Conservation (phyloP, 2,113 vertebrate species). For the Cygnus atratus region DNA sequence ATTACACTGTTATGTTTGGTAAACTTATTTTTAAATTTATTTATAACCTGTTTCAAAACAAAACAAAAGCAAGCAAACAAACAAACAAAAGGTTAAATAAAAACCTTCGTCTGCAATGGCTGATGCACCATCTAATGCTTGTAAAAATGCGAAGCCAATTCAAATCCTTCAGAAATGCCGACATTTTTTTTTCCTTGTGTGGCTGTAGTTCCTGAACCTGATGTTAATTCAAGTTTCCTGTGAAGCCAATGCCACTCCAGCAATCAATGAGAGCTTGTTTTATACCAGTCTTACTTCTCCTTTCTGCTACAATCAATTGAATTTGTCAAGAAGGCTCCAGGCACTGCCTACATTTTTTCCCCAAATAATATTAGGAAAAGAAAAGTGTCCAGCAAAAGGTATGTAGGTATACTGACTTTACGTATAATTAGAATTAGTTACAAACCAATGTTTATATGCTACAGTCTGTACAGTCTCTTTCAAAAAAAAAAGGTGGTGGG, state of each 20-base stretch:
- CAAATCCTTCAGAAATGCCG: neutral
- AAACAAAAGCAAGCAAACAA: neutral
- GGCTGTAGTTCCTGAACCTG: slow-evolving; percentile 11
- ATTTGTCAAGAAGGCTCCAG: slow-evolving; percentile 52
- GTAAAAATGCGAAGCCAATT: neutral
- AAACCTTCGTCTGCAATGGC: too few relatives aligned
- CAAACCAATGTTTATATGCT: neutral
- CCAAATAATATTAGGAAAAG: neutral
- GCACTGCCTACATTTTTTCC: neutral
- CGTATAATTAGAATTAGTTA: slow-evolving; percentile 39
- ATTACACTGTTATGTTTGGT: neutral
- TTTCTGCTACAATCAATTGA: slow-evolving; percentile 54
- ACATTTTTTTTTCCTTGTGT: neutral
- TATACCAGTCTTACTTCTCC: slow-evolving; percentile 38
- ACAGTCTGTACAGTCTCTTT: accelerated
- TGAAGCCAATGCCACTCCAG: slow-evolving; percentile 13
- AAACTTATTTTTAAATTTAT: neutral
- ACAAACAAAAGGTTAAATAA: neutral
- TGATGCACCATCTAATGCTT: neutral
- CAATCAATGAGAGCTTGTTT: slow-evolving; percentile 58
- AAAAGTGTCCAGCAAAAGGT: neutral
- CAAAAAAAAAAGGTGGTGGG: neutral
- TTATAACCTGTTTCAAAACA: neutral
- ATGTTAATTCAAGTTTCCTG: slow-evolving; percentile 40
- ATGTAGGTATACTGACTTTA: neutral